Base-by-base conservation (phyloP, 2,797 vertebrate genomes). In the Microctenopoma steveboyesi region DNA sequence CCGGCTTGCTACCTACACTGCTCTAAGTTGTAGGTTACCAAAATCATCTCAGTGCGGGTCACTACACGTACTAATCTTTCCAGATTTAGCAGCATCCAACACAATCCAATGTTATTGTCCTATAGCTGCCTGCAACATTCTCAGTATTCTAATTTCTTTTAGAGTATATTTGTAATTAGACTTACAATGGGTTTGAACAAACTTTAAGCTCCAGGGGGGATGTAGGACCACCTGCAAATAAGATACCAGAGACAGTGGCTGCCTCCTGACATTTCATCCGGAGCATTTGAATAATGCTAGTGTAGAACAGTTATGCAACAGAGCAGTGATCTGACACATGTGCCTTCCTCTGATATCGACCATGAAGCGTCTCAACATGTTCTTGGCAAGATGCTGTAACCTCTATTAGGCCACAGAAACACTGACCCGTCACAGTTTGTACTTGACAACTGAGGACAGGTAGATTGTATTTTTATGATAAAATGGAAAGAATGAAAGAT, bases 1-100 rank as follows among this genome's bases (percentile, higher is more conserved):
- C 92, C 92, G 93, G 91, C 90, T 86, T 84, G 49, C 78, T 80
- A 74, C 74, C 79, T 52, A 74, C 90, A 86, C 84, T 75, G 46
- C 61, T 65, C 55, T 45, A 53, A 83, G 71, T 74, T 51, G 52
- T 39, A 72, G 62, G 50, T 65, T 65, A 67, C 89, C 68, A 91
- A 90, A 90, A 88, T 83, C 78, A 89, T 79, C 79, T 71, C 65
- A 76, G 66, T 72, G 70, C 71, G 64, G 71, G 60, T 50, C 49
- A 53, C 11, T 60, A 39, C 47, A 35, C 45, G 37, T 39, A 37
- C 18, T 11, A 22, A 18, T 27, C 22, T 11, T 35, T 11, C 40
- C 16, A 59, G 53, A 18, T 53, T 47, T 46, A 46, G 9, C 43
- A 61, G 30, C 33, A 37, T 18, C 14, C 15, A 18, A 4, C 55